These are phyloP conservation scores for Carcharodon carcharias DNA, from an alignment of 2,797 vertebrate species.

Conservation along the genomic window DNA sequence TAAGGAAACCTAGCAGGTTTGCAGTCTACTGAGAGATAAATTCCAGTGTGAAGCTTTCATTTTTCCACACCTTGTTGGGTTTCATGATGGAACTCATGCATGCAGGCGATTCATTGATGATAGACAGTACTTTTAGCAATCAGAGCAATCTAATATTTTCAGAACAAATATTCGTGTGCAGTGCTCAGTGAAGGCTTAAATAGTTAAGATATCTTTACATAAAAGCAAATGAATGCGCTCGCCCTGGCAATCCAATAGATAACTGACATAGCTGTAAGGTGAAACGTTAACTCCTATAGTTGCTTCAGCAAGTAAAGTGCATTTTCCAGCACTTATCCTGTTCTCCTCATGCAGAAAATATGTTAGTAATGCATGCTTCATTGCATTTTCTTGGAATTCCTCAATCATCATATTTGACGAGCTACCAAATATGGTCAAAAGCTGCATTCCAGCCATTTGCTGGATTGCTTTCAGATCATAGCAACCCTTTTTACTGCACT, in stretches of 20 bases:
- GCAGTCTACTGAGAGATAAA: neutral
- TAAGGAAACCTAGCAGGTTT: neutral
- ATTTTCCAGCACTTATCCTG: slow-evolving; percentile 19
- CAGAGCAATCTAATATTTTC: slow-evolving; percentile 16
- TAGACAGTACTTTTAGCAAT: slow-evolving; percentile 7
- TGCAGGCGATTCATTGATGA: slow-evolving; percentile 19
- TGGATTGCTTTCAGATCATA: slow-evolving; percentile 10
- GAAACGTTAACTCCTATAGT: neutral
- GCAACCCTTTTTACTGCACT: neutral
- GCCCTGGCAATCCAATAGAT: neutral
- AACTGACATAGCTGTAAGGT: neutral
- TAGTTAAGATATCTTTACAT: neutral
- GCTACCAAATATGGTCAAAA: slow-evolving; percentile 11
- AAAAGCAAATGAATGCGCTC: neutral
- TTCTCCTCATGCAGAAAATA: neutral
- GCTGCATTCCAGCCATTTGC: neutral
- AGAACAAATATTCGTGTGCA: neutral
- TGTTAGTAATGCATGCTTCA: slow-evolving; percentile 23
- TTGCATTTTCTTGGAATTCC: slow-evolving; percentile 22
- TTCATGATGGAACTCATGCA: neutral
- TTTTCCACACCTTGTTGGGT: slow-evolving; percentile 21
- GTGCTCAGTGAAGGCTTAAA: neutral
- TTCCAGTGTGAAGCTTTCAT: slow-evolving; percentile 12
- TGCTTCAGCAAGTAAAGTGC: neutral
- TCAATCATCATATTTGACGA: slow-evolving; percentile 16